phyloP scores from a whole-genome alignment of 2,888 invertebrate genomes.

The Hofmannophila pseudospretella region DNA sequence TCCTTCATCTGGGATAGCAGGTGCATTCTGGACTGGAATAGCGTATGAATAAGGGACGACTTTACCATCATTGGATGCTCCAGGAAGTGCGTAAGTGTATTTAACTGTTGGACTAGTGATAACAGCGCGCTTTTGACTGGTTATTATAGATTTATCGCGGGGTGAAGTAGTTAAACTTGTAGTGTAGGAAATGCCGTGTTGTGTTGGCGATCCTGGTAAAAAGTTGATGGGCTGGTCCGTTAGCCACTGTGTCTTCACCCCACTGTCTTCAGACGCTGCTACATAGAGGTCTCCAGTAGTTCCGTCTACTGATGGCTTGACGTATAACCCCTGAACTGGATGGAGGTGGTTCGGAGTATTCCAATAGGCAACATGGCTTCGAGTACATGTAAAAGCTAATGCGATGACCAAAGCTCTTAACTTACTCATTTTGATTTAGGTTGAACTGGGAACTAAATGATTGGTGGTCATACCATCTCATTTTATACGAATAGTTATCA shows the following conservation, averaged over 20 bases:
- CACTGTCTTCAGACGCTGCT: slow-evolving; percentile 63
- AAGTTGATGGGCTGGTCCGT: slow-evolving; percentile 60
- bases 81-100: slow-evolving; percentile 48
- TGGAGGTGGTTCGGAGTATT: slow-evolving; percentile 40
- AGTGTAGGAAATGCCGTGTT: slow-evolving; percentile 30
- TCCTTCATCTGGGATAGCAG: slow-evolving; percentile 26
- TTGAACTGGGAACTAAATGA: slow-evolving; percentile 1
- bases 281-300: slow-evolving; percentile 66
- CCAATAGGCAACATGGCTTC: slow-evolving; percentile 36
- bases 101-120: slow-evolving; percentile 40
- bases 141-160: slow-evolving; percentile 33
- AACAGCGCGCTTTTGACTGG: slow-evolving; percentile 46
- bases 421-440: slow-evolving; percentile 1
- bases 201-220: slow-evolving; percentile 33
- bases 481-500: slow-evolving; percentile 4
- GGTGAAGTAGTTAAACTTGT: slow-evolving; percentile 25
- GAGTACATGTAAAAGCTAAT: slow-evolving; percentile 19
- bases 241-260: slow-evolving; percentile 57
- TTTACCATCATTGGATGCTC: slow-evolving; percentile 27
- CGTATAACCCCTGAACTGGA: slow-evolving; percentile 63
- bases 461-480: neutral
- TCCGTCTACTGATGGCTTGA: slow-evolving; percentile 62
- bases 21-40: slow-evolving; percentile 21
- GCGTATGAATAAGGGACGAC: slow-evolving; percentile 40
- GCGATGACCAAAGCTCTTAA: slow-evolving; percentile 3